Evolutionary conservation across 2,797 vertebrate species (phyloP).

Genomic region (Alouatta caraya): DNA sequence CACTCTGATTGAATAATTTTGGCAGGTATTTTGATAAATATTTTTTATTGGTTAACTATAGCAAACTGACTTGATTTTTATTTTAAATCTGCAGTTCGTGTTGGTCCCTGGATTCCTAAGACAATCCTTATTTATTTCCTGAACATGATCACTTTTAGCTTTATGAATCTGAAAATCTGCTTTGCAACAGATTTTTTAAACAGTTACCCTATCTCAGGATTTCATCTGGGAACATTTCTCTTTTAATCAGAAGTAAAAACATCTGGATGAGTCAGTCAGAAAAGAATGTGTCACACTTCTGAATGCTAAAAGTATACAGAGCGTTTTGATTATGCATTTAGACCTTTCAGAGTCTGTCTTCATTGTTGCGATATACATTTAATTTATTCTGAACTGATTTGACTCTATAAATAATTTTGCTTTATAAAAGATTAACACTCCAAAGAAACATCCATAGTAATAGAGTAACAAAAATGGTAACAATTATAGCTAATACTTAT

Average conservation of each 20-base stretch:
- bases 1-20: constrained; percentile 41
- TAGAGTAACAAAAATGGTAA: constrained; percentile 38
- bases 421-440: constrained; percentile 33
- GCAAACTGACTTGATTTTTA: constrained; percentile 36
- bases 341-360: constrained; percentile 26
- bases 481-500: not conserved
- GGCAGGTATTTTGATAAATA: constrained; percentile 26
- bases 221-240: constrained; percentile 34
- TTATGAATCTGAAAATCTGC: constrained; percentile 49
- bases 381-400: constrained; percentile 36
- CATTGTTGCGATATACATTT: constrained; percentile 38
- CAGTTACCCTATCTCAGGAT: constrained; percentile 21
- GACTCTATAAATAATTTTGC: constrained; percentile 33
- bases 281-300: constrained; percentile 10
- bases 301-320: constrained; percentile 28
- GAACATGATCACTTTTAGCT: constrained; percentile 35
- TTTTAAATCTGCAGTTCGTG: not conserved
- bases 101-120: constrained; percentile 39
- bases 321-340: constrained; percentile 50
- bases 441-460: constrained; percentile 23
- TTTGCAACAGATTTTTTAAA: constrained; percentile 47
- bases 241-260: constrained; percentile 65
- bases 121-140: constrained; percentile 38
- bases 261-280: constrained; percentile 55
- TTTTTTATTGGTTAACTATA: constrained; percentile 46